A percentile compares a stretch with the other conserved stretches of the same genome.
Conservation (phyloP, 2,888 invertebrate genomes). For the Lycocerus yunnanus region DNA sequence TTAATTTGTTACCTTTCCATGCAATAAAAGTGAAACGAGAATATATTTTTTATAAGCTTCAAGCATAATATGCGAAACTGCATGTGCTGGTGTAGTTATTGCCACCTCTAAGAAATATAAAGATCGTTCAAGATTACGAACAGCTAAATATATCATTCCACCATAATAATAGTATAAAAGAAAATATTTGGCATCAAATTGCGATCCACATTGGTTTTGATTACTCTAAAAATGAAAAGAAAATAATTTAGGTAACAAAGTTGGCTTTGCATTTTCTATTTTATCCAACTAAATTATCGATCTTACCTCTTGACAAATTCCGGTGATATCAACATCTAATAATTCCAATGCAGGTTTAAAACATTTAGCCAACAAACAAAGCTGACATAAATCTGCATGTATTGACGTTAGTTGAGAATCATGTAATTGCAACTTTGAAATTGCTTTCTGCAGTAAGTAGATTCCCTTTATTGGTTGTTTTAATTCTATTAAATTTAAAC, state of each 20-base stretch:
- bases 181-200: conserved; percentile 87
- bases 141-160: conserved; percentile 94
- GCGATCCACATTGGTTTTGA: conserved; percentile 61
- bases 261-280: neutral
- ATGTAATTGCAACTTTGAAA: conserved; percentile 84
- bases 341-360: conserved; percentile 89
- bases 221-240: conserved; percentile 38
- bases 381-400: conserved; percentile 91
- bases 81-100: conserved; percentile 91
- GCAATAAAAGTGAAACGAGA: conserved; percentile 85
- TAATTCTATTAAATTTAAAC: conserved; percentile 76
- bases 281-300: conserved; percentile 1
- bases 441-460: conserved; percentile 78
- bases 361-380: conserved; percentile 89
- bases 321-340: conserved; percentile 88
- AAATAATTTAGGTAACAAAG: neutral
- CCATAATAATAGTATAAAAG: conserved; percentile 96
- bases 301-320: conserved; percentile 84
- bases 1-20: conserved; percentile 75
- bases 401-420: conserved; percentile 92
- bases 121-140: conserved; percentile 92
- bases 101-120: conserved; percentile 96
- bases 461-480: conserved; percentile 85
- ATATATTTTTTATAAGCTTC: conserved; percentile 98
- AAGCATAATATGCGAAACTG: conserved; percentile 95